These are phyloP conservation scores for Pogoniulus pusillus DNA, from an alignment of 2,797 vertebrate species.

Conservation along the genomic window DNA sequence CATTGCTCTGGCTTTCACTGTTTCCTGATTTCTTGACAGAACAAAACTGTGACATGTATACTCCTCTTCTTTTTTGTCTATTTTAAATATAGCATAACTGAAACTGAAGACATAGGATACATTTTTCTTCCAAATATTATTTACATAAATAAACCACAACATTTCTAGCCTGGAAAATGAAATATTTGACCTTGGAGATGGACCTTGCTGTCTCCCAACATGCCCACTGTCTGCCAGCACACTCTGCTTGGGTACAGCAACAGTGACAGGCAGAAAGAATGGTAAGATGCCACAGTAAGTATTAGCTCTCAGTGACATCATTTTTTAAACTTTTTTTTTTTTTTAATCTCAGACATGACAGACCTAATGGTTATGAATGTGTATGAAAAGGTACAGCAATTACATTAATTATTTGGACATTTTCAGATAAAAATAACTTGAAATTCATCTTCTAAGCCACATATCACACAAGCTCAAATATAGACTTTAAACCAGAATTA, in stretches of 20 bases:
- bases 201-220: background rate
- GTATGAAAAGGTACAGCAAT: slow-evolving; percentile 7
- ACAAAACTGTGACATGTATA: background rate
- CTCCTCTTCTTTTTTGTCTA: background rate
- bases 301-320: background rate
- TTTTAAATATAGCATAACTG: background rate
- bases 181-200: background rate
- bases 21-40: background rate
- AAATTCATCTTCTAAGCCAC: slow-evolving; percentile 46
- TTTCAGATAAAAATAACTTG: slow-evolving; percentile 35
- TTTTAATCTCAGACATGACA: background rate
- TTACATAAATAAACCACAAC: background rate
- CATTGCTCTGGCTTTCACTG: background rate
- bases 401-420: slow-evolving; percentile 57
- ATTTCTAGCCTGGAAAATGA: background rate
- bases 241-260: background rate
- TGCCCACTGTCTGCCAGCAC: background rate
- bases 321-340: background rate
- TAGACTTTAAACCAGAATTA: no score
- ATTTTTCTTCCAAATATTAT: background rate
- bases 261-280: background rate
- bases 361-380: background rate
- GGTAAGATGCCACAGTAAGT: background rate
- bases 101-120: background rate
- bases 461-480: background rate